Percentiles rank a stretch among this genome's conserved stretches.
These are phyloP conservation scores for Prinia subflava DNA, from an alignment of 2,113 vertebrate genomes.

Conservation along the genomic window DNA sequence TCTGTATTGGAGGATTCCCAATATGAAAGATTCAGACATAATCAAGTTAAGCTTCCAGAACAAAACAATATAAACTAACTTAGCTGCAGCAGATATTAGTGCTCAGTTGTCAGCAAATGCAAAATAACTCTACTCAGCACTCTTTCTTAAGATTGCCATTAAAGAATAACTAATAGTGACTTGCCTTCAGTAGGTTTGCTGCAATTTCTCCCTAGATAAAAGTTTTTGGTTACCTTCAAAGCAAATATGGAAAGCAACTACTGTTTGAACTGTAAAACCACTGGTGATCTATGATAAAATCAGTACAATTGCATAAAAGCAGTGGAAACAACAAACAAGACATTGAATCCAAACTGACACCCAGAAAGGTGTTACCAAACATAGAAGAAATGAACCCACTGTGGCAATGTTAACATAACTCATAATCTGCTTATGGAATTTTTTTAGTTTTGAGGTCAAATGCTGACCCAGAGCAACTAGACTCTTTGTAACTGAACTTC, in stretches of 20 bases:
- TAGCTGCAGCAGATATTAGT: background rate
- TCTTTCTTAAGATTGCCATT: background rate
- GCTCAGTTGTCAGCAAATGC: background rate
- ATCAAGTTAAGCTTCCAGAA: background rate
- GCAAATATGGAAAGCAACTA: background rate
- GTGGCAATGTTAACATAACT: background rate
- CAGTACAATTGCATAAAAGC: background rate
- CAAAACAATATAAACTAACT: background rate
- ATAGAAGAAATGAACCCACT: constrained; percentile 44
- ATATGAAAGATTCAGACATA: background rate
- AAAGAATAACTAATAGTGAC: background rate
- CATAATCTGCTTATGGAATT: constrained; percentile 20
- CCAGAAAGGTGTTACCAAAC: constrained; percentile 11
- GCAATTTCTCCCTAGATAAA: background rate
- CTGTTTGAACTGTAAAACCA: background rate
- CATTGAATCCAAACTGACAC: background rate
- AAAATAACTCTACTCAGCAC: background rate
- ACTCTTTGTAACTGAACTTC: background rate
- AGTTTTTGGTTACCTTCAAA: background rate
- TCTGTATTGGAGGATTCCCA: background rate
- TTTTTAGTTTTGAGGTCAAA: constrained; percentile 8
- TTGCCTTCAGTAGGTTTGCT: background rate
- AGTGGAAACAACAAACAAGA: background rate
- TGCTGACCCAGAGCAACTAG: background rate
- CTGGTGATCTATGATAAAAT: background rate